These are phyloP conservation scores for Sebastes matsubarae DNA, from an alignment of 2,797 vertebrate species.

Conservation along the genomic window DNA sequence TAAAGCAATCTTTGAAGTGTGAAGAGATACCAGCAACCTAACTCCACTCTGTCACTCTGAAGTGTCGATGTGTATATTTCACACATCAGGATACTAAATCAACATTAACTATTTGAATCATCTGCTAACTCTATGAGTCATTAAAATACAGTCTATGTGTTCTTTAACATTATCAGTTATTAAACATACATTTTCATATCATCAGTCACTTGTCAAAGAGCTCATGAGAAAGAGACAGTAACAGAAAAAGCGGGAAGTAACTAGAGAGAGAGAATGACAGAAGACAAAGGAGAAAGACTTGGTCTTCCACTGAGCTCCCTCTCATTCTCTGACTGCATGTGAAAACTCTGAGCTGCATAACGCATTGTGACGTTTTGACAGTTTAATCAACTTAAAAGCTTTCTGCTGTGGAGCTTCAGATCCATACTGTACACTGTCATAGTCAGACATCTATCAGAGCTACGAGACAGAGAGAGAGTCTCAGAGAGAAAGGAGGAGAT, in stretches of 20 bases:
- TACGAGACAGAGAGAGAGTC: not conserved
- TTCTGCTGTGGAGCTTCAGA: slow-evolving; percentile 21
- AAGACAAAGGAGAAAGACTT: not conserved
- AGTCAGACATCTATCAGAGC: slow-evolving; percentile 28
- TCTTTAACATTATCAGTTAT: not conserved
- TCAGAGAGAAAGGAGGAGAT: not conserved
- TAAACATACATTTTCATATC: not conserved
- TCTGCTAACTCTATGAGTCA: not conserved
- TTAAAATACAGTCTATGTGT: not conserved
- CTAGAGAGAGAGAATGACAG: not conserved
- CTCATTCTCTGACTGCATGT: not conserved
- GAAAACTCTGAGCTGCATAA: slow-evolving; percentile 16
- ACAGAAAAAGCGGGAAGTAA: not conserved
- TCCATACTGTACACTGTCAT: not conserved
- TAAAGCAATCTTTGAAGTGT: not conserved
- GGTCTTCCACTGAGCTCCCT: not conserved
- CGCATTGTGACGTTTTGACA: slow-evolving; percentile 19
- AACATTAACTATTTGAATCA: not conserved
- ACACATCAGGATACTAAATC: not conserved
- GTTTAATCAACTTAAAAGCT: slow-evolving; percentile 51
- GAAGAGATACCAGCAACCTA: not conserved
- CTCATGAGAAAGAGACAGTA: not conserved
- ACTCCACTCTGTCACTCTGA: not conserved
- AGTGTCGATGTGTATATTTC: too few relatives aligned
- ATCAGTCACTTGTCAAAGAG: not conserved